Conservation (phyloP, 35 echinoderm and acorn worm genomes). For the Heliocidaris erythrogramma region DNA sequence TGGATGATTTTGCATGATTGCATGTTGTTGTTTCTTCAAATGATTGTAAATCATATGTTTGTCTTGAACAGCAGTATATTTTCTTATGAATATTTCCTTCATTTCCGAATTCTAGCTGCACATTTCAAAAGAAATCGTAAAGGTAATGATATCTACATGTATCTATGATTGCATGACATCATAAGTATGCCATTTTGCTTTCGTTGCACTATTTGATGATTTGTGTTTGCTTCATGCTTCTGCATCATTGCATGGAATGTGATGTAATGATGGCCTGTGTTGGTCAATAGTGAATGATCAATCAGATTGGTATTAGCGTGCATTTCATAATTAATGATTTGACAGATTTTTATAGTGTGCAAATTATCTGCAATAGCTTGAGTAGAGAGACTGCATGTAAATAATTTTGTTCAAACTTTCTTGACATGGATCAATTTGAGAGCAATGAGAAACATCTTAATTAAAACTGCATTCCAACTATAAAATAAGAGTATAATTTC, state of each 20-base stretch:
- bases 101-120: background rate
- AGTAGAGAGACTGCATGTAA: too few relatives aligned
- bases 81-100: constrained; percentile 17
- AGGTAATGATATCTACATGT: constrained; percentile 37
- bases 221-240: background rate
- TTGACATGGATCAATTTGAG: too few relatives aligned
- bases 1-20: background rate
- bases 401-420: too few relatives aligned
- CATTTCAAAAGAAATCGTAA: background rate
- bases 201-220: background rate
- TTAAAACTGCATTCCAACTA: too few relatives aligned
- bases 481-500: too few relatives aligned
- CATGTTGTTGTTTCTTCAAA: background rate
- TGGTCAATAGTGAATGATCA: background rate
- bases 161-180: background rate
- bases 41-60: background rate
- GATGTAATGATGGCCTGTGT: background rate
- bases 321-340: too few relatives aligned
- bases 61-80: background rate
- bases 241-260: background rate
- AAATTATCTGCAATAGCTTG: too few relatives aligned
- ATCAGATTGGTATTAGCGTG: too few relatives aligned
- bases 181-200: background rate
- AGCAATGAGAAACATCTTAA: too few relatives aligned
- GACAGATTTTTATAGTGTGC: too few relatives aligned